These are phyloP conservation scores for Neoaliturus tenellus DNA, from an alignment of 2,888 invertebrate genomes.

Conservation along the genomic window DNA sequence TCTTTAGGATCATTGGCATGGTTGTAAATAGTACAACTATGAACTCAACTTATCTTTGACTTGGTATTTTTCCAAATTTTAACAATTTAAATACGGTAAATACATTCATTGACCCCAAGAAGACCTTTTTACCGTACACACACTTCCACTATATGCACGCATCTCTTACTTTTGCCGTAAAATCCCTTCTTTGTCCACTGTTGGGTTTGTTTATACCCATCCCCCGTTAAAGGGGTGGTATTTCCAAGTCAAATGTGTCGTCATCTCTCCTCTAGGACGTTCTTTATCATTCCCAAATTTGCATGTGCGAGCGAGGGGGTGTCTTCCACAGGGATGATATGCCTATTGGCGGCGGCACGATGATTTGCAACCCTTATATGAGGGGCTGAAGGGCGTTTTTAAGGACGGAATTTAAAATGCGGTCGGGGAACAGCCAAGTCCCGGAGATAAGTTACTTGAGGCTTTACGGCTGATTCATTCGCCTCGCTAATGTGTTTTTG, in stretches of 20 bases:
- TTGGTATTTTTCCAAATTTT: too few species aligned
- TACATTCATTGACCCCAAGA: too few species aligned
- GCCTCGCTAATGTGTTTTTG: constrained; percentile 50
- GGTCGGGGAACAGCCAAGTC: constrained; percentile 34
- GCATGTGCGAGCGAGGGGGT: constrained; percentile 56
- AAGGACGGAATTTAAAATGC: constrained; percentile 55
- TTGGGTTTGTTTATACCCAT: not conserved
- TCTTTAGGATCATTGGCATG: too few species aligned
- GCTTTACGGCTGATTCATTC: constrained; percentile 28
- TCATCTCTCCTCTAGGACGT: constrained; percentile 35
- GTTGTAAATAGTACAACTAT: too few species aligned
- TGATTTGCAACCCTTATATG: constrained; percentile 55
- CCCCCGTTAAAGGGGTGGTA: not conserved
- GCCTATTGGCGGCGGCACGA: constrained; percentile 48
- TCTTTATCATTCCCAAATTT: constrained; percentile 57
- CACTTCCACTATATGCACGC: not conserved
- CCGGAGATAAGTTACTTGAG: constrained; percentile 50
- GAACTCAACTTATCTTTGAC: too few species aligned
- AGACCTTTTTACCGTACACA: too few species aligned
- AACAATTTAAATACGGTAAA: too few species aligned
- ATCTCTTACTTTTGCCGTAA: not conserved
- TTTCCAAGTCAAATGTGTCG: constrained; percentile 50
- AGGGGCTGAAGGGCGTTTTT: constrained; percentile 45
- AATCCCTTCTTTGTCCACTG: not conserved
- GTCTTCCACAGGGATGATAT: constrained; percentile 54